Base-by-base conservation (phyloP, 1,140 invertebrate species). In the Aphis craccivora region DNA sequence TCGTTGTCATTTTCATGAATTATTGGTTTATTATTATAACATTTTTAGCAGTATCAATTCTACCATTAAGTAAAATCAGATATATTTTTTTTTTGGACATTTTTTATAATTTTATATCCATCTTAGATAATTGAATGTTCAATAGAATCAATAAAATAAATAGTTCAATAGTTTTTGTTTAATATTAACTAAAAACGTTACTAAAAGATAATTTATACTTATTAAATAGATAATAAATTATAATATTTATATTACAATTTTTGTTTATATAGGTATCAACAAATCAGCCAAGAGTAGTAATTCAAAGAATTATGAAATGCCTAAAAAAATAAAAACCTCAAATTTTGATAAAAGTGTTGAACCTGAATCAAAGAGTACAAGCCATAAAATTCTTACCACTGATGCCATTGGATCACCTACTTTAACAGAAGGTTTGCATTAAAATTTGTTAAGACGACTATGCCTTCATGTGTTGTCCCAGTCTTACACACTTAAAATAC, bases 331-430 rank as follows among this genome's bases (percentile, higher is more conserved):
- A 89, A 89, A 55, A 55, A 43, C 37, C 8, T 30, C 8, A 43
- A 43, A 90, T 43, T 43, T 43, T 4, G 20, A 90, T 67, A 30
- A 43, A 8, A 30, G 60, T n/a, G 25, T 67, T 51, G 6, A 48
- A n/a, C n/a, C 53, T 30, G 55, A 90, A 90, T 67, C 89, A 53
- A 67, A 43, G 14, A 43, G 6, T n/a, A n/a, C 11, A 7, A 60
- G 37, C 43, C 23, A 60, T n/a, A 90, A 67, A 5, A 60, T 43
- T n/a, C 0, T 90, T n/a, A 23, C 37, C 43, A 90, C 40, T 20
- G 55, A 90, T 3, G n/a, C 89, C 30, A 48, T 90, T 90, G 89
- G 89, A 90, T 90, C 89, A 43, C 89, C 89, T 43, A 90, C 89
- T 67, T 30, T 90, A 90, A 67, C 55, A 60, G 55, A 90, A 9